Base-by-base conservation (phyloP, 2,888 invertebrate species). In the Anaspis maculata region DNA sequence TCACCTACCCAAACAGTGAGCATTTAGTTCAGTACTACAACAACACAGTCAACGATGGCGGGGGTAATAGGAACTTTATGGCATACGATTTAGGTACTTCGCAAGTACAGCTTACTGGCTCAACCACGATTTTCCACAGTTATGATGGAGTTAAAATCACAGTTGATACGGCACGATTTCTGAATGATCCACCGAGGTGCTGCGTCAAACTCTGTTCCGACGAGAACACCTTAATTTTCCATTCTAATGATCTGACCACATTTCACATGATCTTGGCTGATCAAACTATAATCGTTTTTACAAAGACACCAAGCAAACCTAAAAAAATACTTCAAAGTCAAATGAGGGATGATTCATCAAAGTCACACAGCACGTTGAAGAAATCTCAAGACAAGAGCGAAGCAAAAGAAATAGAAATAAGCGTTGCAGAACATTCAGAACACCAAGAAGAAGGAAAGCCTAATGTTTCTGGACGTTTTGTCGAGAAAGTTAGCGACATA, bases 131-230 rank as follows among this genome's bases (percentile, higher is more conserved):
- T n/a, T 57, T 58, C 32, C 32, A 37, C 2, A 57, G 56, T 30
- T 48, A 53, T 16, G 57, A 58, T 32, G 44, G 41, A 12, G 49
- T 57, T 12, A 49, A 47, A 37, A 30, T 57, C 13, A 39, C 34
- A 6, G 46, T 58, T 1, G 56, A 58, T 25, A 54, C 50, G 15
- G 42, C 49, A 9, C 39, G 45, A 31, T 40, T 54, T 9, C 19
- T 49, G 5, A 41, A 47, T 11, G 45, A 48, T n/a, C 31, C 42
- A 6, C 34, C 34, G 23, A 50, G 50, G 35, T 52, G 55, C 39
- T 45, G 40, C 5, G 42, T 54, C 1, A 48, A 37, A 26, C 14
- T 57, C 7, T 19, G 16, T 9, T 43, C 42, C 27, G 41, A 44
- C 15, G 39, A 37, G 21, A 46, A 48, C 31, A 35, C 10, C 15